These are phyloP conservation scores for Carassius auratus DNA, from an alignment of 2,113 vertebrate species.

Conservation along the genomic window DNA sequence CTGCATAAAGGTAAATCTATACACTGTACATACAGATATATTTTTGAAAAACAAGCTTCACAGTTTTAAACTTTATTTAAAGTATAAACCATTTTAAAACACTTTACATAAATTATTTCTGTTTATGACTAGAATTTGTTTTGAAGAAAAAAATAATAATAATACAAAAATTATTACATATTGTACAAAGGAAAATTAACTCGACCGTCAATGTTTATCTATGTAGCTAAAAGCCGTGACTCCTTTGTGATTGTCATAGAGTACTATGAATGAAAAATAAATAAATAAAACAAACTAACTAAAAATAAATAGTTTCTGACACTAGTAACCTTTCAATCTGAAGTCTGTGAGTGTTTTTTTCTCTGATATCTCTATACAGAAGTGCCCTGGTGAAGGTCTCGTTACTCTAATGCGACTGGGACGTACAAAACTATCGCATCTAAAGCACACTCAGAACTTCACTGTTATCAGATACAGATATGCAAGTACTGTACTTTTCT, in stretches of 20 bases:
- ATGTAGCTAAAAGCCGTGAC: slow-evolving; percentile 89
- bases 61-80: slow-evolving; percentile 99
- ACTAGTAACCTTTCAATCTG: slow-evolving; percentile 83
- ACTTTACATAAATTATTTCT: slow-evolving; percentile 99
- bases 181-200: slow-evolving; percentile 95
- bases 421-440: slow-evolving; percentile 99
- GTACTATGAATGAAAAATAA: slow-evolving; percentile 82
- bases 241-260: slow-evolving; percentile 99
- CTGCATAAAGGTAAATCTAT: slow-evolving; percentile 85
- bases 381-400: slow-evolving; percentile 97
- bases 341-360: slow-evolving; percentile 87
- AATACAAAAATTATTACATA: slow-evolving; percentile 99
- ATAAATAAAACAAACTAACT: slow-evolving; percentile 64
- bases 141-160: slow-evolving; percentile 87
- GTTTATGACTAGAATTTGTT: slow-evolving; percentile 99
- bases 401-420: slow-evolving; percentile 97
- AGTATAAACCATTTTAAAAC: slow-evolving; percentile 99
- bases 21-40: slow-evolving; percentile 86
- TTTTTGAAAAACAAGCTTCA: slow-evolving; percentile 89
- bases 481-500: slow-evolving; percentile 85
- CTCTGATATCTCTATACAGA: slow-evolving; percentile 93
- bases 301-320: slow-evolving; percentile 90
- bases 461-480: slow-evolving; percentile 93
- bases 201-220: slow-evolving; percentile 90
- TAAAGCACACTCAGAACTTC: slow-evolving; percentile 99